Evolutionary conservation across 37 sponge, comb jelly and placozoan genomes (phyloP).

Genomic region (Spongia lamella): DNA sequence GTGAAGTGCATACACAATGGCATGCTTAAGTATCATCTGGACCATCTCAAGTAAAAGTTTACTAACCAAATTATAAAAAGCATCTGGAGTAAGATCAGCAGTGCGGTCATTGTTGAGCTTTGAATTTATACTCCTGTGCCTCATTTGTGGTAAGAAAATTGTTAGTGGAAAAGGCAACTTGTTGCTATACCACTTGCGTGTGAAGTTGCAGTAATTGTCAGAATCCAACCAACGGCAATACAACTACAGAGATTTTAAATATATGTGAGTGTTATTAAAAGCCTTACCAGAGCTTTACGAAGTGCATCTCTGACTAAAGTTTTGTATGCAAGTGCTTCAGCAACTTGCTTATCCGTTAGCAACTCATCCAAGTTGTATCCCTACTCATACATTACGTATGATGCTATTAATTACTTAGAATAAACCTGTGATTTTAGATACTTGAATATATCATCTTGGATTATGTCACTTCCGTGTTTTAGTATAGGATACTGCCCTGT

Average conservation of each 20-base stretch:
- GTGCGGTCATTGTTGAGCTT: conserved; percentile 36
- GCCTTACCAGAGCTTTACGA: too few relatives aligned
- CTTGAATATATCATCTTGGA: too few relatives aligned
- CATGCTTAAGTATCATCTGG: not conserved
- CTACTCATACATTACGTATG: too few relatives aligned
- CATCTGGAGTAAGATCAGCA: conserved; percentile 28
- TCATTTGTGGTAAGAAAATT: conserved; percentile 25
- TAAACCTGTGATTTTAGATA: too few relatives aligned
- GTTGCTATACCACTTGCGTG: conserved; percentile 32
- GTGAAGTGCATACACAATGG: conserved; percentile 2
- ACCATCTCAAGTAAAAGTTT: not conserved
- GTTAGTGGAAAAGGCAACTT: conserved; percentile 51
- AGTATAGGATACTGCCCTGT: conserved; percentile 23
- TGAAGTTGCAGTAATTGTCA: conserved; percentile 58
- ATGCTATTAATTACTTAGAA: too few relatives aligned
- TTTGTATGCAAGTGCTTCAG: too few relatives aligned
- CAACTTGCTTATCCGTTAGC: too few relatives aligned
- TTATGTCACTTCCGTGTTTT: not conserved
- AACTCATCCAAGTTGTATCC: too few relatives aligned
- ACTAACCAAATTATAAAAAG: conserved; percentile 51
- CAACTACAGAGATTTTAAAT: conserved; percentile 28
- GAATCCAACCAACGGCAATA: conserved; percentile 54
- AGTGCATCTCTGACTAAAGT: too few relatives aligned
- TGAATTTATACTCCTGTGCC: conserved; percentile 14
- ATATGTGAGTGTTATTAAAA: too few relatives aligned